Percentiles rank a stretch among this genome's conserved stretches.
Conservation (phyloP, 2,113 vertebrate genomes). For the Motacilla tschutschensis region DNA sequence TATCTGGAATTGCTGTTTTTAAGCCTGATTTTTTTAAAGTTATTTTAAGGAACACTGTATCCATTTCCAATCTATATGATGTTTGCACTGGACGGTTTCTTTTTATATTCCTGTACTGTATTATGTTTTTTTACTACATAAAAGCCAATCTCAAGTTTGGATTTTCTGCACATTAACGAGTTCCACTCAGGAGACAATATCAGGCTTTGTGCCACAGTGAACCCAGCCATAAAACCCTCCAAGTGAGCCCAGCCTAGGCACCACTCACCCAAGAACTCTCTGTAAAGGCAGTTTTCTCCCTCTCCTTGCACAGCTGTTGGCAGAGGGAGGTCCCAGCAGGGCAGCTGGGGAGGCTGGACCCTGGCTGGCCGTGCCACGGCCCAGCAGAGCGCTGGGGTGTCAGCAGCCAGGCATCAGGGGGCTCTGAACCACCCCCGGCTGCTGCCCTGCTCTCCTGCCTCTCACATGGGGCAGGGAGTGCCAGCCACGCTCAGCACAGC, state of each 20-base stretch:
- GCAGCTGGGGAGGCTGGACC: neutral
- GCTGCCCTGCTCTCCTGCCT: neutral
- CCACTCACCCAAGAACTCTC: neutral
- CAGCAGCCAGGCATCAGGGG: neutral
- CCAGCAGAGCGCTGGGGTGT: neutral
- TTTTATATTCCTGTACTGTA: constrained; percentile 51
- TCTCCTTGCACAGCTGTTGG: neutral
- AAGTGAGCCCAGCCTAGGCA: neutral
- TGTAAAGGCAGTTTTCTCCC: neutral
- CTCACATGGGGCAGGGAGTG: neutral
- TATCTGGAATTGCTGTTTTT: neutral
- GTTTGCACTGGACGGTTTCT: constrained; percentile 57
- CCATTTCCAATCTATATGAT: constrained; percentile 31
- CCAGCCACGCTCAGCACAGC: neutral
- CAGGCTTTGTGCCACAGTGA: neutral
- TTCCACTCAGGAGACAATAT: neutral
- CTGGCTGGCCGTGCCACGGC: neutral
- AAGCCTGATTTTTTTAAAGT: constrained; percentile 5
- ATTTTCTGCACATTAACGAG: neutral
- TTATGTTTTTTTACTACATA: constrained; percentile 64
- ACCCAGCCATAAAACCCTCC: neutral
- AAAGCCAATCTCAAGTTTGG: constrained; percentile 32
- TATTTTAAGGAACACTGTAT: constrained; percentile 17
- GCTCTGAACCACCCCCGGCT: neutral
- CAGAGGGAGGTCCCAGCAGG: neutral